Evolutionary conservation across 1,140 invertebrate genomes (phyloP).

Genomic region (Bombus polaris): DNA sequence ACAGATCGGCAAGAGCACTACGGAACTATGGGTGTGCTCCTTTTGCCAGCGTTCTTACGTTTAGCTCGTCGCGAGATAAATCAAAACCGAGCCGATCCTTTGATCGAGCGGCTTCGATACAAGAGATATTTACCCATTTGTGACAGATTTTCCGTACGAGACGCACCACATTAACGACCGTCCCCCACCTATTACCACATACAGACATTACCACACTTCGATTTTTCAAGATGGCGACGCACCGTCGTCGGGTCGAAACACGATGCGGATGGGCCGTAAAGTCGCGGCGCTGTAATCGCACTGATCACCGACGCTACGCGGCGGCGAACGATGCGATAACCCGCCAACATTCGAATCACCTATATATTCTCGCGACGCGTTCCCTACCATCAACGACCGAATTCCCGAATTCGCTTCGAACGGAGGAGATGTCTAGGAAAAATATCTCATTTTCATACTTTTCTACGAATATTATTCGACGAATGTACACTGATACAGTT

Average conservation of each 20-base stretch:
- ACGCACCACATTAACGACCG: slow-evolving; percentile 77
- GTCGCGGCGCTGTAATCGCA: slow-evolving; percentile 38
- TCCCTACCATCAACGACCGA: too few relatives aligned
- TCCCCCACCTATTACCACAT: slow-evolving; percentile 78
- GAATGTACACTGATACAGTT: slow-evolving; percentile 37
- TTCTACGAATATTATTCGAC: slow-evolving; percentile 53
- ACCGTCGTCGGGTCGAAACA: slow-evolving; percentile 54
- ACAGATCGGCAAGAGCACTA: slow-evolving; percentile 57
- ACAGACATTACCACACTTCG: slow-evolving; percentile 76
- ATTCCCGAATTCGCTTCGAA: not conserved
- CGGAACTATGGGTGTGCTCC: slow-evolving; percentile 56
- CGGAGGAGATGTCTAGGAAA: not conserved
- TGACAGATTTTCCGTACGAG: slow-evolving; percentile 77
- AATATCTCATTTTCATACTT: slow-evolving; percentile 1
- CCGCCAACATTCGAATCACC: slow-evolving; percentile 24
- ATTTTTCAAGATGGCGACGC: slow-evolving; percentile 79
- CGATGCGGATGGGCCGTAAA: slow-evolving; percentile 54
- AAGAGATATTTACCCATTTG: slow-evolving; percentile 80
- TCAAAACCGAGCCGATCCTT: slow-evolving; percentile 19
- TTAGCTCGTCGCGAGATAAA: slow-evolving; percentile 11
- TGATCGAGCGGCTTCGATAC: slow-evolving; percentile 41
- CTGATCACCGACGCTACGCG: not conserved
- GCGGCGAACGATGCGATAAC: not conserved
- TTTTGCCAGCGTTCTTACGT: slow-evolving; percentile 12
- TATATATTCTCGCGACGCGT: not conserved